phyloP scores from a whole-genome alignment of 2,113 vertebrate genomes.

The western clawed frog (Xenopus tropicalis) region DNA sequence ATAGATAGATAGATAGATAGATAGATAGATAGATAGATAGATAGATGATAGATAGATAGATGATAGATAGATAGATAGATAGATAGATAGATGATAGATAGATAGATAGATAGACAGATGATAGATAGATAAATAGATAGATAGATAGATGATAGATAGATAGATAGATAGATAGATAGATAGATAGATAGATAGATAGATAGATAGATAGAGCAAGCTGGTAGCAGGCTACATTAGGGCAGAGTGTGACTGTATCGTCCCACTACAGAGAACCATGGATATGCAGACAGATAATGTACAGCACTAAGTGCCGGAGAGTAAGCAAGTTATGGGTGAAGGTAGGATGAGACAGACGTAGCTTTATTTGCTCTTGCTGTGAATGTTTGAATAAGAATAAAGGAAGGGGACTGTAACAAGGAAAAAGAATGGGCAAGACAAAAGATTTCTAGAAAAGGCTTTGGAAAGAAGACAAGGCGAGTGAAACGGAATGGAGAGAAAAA shows the following conservation, averaged over 20 bases:
- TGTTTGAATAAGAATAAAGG: conserved; percentile 97
- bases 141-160: no score
- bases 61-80: no score
- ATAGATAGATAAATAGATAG: no score
- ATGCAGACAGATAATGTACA: conserved; percentile 21
- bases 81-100: neutral
- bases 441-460: conserved; percentile 90
- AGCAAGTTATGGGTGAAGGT: conserved; percentile 75
- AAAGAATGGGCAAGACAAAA: conserved; percentile 96
- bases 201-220: neutral
- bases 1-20: neutral
- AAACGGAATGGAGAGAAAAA: conserved; percentile 87
- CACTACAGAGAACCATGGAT: neutral
- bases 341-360: conserved; percentile 77
- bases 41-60: neutral
- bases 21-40: neutral
- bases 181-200: conserved; percentile 4
- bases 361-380: conserved; percentile 89
- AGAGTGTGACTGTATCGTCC: no score
- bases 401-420: conserved; percentile 93
- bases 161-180: neutral
- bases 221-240: neutral
- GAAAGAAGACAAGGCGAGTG: conserved; percentile 90
- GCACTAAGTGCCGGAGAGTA: conserved; percentile 70
- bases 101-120: conserved; percentile 4